Percentiles rank a stretch among this genome's conserved stretches.
Evolutionary conservation across 2,797 vertebrate species (phyloP).

Genomic region (Streptopelia turtur): DNA sequence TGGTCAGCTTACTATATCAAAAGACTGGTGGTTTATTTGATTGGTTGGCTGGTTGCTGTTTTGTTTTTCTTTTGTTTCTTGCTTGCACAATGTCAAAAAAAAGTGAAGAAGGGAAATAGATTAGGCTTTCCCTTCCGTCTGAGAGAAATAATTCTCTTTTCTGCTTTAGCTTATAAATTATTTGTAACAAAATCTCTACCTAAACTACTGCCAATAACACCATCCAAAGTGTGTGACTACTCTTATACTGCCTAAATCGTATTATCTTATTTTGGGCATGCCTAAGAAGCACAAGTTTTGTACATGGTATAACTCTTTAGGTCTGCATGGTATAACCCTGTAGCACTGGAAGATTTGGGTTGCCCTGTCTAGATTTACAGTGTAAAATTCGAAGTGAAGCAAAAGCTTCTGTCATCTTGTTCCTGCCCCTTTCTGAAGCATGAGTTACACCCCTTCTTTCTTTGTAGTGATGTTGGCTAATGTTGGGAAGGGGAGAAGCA

Average conservation of each 20-base stretch:
- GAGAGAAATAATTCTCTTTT: not conserved
- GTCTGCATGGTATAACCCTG: too few relatives aligned
- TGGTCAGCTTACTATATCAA: not conserved
- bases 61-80: not conserved
- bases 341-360: not conserved
- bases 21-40: not conserved
- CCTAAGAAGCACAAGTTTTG: not conserved
- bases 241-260: not conserved
- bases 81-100: not conserved
- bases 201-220: not conserved
- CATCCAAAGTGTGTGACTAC: not conserved
- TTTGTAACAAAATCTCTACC: not conserved
- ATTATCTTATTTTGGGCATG: not conserved
- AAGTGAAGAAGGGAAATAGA: not conserved
- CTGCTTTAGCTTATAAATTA: not conserved
- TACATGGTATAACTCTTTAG: accelerated
- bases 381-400: not conserved
- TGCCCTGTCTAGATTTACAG: not conserved
- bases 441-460: not conserved
- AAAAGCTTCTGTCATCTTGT: not conserved
- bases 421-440: not conserved
- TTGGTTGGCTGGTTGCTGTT: too few relatives aligned
- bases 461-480: not conserved
- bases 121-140: not conserved
- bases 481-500: not conserved